Evolutionary conservation across 2,797 vertebrate species (phyloP), one percentile per base, ranked within the genome.

Genomic region (Microctenopoma stevenorrisi): DNA sequence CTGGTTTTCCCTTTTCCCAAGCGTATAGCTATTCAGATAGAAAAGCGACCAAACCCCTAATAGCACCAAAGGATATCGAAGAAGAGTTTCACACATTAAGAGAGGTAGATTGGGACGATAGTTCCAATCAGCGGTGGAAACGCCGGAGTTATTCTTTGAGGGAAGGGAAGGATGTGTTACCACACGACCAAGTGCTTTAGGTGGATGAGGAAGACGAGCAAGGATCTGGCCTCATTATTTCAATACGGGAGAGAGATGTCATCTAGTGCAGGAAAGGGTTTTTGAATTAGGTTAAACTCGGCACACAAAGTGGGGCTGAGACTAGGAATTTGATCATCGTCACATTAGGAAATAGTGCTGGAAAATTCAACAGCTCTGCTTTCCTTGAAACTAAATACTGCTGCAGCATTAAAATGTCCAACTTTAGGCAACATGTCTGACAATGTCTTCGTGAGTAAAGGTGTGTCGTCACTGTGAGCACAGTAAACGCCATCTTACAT

Each of bases 191-290:
- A 80, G 82, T 73, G 73, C 77, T 88, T 88, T 84, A 77, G 84
- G 80, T 82, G 82, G 83, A 85, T 65, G 82, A 83, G 67, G 75
- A 80, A 85, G 86, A 79, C 65, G 46, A 69, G 64, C 74, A 69
- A 72, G 74, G 73, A 88, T 87, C 70, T 76, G 74, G 79, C 81
- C 86, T 91, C 85, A 85, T 91, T 90, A 90, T 88, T 91, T 87
- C 82, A 83, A 74, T 84, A 80, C 40, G 60, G 71, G 80, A 90
- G 62, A 82, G 79, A 86, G 79, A 89, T 80, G 78, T 78, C 69
- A 40, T 85, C 78, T 64, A 55, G 76, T 4, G 49, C 69, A 74
- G 77, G 54, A 76, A 72, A 73, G 56, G 82, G 72, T 74, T 83
- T 90, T 70, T 87, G 74, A 87, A 88, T 86, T 77, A 79, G 82